Evolutionary conservation across 2,113 vertebrate species (phyloP), one percentile per base, ranked within the genome.

Genomic region (Siniperca knerii): DNA sequence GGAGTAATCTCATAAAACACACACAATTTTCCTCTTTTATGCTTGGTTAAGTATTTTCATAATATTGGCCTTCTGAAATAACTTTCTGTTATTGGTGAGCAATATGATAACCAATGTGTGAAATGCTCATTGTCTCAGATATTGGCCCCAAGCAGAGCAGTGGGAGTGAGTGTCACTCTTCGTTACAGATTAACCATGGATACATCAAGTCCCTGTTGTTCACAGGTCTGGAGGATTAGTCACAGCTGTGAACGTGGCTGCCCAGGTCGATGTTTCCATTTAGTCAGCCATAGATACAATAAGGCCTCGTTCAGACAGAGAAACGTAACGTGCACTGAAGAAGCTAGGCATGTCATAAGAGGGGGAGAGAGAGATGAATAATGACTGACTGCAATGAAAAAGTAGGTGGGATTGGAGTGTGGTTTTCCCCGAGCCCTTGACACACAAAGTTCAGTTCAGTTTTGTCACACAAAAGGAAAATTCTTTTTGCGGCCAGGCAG

Each of bases 171-270:
- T 62, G 81, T 84, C 64, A 10, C 50, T 77, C 77, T 77, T 65
- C 58, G 89, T 90, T 85, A 70, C 83, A 86, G 80, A 87, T 87
- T 84, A 89, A 84, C 77, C 48, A 1, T 61, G n/a, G 42, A 68
- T 77, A 40, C 58, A 72, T 66, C 50, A 18, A 75, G 72, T 61
- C 40, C 42, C 70, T 52, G 66, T 76, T 86, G 82, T 82, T 77
- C 77, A 8, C 84, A 79, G 82, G 82, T 57, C 69, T 50, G 86
- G 25, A 23, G 70, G 68, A 91, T 91, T 87, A 86, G 83, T 89
- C 93, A 86, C 82, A 87, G 80, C 13, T 25, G 50, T 54, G 73
- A 77, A 68, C 57, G 12, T 5, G 54, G 50, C 72, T 16, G 75
- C 54, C 11, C 67, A 68, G 82, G 79, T 72, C 44, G 23, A 78